phyloP scores from a whole-genome alignment of 1,140 invertebrate genomes.

The Lasioglossum baleicum region DNA sequence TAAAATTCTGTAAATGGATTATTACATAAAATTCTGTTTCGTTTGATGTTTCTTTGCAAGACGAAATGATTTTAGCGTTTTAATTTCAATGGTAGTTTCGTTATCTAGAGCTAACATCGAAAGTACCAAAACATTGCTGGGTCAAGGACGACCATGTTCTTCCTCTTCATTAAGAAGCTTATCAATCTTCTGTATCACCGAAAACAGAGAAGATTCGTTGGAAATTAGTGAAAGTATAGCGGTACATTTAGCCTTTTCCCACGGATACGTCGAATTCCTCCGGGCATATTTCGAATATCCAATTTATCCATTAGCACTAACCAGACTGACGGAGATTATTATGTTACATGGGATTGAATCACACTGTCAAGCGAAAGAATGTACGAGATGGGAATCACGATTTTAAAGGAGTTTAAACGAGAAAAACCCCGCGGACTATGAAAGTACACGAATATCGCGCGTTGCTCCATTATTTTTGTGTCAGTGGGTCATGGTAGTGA shows the following conservation, averaged over 20 bases:
- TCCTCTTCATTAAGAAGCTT: no score
- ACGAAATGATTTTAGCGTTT: no score
- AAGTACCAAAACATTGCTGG: no score
- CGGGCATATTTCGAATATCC: slow-evolving; percentile 40
- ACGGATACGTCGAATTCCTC: slow-evolving; percentile 36
- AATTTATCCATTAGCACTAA: slow-evolving; percentile 11
- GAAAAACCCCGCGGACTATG: neutral
- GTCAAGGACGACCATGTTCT: no score
- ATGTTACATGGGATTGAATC: no score
- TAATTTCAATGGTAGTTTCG: no score
- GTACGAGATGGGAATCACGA: no score
- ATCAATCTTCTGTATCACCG: neutral
- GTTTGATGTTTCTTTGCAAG: no score
- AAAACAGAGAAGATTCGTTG: neutral
- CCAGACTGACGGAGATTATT: neutral
- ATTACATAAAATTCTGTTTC: no score
- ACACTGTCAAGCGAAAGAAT: no score
- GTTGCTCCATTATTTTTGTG: slow-evolving; percentile 64
- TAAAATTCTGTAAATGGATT: no score
- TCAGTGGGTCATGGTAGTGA: slow-evolving; percentile 73
- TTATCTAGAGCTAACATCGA: no score
- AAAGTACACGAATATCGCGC: slow-evolving; percentile 18
- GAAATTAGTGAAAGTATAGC: slow-evolving; percentile 62
- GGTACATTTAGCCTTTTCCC: slow-evolving; percentile 26
- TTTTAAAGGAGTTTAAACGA: neutral